A percentile compares a stretch with the other conserved stretches of the same genome.
Conservation (phyloP, 2,888 invertebrate genomes). For the Chrysomela aeneicollis region DNA sequence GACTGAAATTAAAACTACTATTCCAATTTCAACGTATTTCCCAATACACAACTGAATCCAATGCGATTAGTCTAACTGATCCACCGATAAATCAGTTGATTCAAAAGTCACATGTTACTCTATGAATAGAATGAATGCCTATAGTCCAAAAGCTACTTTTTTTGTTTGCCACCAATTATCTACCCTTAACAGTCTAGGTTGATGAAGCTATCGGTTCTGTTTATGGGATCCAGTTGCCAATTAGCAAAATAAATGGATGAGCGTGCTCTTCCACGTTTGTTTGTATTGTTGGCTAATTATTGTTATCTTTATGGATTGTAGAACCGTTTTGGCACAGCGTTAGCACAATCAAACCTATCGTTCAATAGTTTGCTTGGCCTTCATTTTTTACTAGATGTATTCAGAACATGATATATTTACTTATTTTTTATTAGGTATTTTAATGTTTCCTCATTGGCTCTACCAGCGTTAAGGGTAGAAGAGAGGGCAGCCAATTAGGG, state of each 20-base stretch:
- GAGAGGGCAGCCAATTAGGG: too few species aligned
- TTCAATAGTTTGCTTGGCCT: too few species aligned
- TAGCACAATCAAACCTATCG: background rate
- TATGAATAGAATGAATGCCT: background rate
- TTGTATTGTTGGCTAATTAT: background rate
- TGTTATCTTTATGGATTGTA: background rate
- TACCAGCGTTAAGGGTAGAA: too few species aligned
- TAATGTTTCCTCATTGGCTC: too few species aligned
- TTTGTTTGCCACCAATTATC: background rate
- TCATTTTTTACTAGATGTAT: too few species aligned
- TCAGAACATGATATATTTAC: too few species aligned
- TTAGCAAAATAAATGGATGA: conserved; percentile 28
- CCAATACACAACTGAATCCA: too few species aligned
- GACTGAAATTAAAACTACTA: too few species aligned
- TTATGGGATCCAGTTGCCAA: conserved; percentile 38
- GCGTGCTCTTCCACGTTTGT: background rate
- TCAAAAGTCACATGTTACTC: background rate
- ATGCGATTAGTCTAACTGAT: background rate
- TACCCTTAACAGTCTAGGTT: background rate
- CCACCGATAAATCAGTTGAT: background rate
- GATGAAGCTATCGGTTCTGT: conserved; percentile 46
- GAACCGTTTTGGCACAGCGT: background rate
- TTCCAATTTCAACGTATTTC: too few species aligned
- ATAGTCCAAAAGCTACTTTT: background rate
- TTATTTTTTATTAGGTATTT: too few species aligned